A percentile compares a stretch with the other conserved stretches of the same genome.
Evolutionary conservation across 2,113 vertebrate species (phyloP).

Genomic region (Saccopteryx leptura): DNA sequence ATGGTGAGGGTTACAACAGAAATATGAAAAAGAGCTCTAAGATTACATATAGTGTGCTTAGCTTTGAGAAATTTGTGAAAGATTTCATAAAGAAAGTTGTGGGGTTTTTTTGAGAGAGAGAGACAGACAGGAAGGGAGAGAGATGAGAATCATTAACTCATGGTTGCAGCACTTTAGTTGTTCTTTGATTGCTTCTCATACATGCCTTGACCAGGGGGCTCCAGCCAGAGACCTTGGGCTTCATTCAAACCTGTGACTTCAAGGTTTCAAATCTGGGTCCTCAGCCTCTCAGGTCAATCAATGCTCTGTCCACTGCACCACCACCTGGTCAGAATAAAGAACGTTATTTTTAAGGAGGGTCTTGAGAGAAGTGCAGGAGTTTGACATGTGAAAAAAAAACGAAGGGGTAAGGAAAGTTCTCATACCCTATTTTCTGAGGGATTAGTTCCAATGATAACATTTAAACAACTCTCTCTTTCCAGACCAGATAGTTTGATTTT

Average conservation of each 20-base stretch:
- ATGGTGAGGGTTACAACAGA: background rate
- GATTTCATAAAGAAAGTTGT: background rate
- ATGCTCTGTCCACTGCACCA: no score
- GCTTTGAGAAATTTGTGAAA: background rate
- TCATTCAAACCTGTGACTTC: no score
- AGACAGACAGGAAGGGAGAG: no score
- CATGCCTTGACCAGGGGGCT: no score
- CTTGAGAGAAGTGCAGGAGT: background rate
- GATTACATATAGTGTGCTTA: background rate
- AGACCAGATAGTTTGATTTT: background rate
- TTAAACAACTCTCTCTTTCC: background rate
- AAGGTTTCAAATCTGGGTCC: no score
- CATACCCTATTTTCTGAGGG: background rate
- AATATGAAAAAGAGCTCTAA: background rate
- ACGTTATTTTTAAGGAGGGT: background rate
- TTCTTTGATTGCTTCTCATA: no score
- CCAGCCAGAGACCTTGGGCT: no score
- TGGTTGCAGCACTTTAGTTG: no score
- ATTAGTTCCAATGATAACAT: background rate
- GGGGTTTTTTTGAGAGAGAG: no score
- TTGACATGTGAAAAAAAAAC: background rate
- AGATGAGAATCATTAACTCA: no score
- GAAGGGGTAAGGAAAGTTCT: background rate
- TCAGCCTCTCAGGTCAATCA: no score
- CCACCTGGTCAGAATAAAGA: background rate